Conservation (phyloP, 1,140 invertebrate genomes). For the Magallana gigas region DNA sequence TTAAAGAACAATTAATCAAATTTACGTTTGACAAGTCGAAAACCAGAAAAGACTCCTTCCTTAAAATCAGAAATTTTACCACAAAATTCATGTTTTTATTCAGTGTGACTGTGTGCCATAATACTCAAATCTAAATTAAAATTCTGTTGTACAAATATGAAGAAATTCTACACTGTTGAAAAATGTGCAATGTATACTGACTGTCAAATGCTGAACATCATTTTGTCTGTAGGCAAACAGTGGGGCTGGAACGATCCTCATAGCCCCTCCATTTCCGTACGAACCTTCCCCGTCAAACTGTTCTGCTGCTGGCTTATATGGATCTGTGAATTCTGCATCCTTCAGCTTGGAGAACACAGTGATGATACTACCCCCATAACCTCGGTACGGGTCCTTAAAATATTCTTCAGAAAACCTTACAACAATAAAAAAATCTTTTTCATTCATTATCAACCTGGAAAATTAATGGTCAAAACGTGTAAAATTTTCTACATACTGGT, state of each 20-base stretch:
- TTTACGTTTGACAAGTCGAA: no score
- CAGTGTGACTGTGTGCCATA: no score
- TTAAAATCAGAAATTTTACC: no score
- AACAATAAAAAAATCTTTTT: background rate
- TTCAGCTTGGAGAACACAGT: constrained; percentile 85
- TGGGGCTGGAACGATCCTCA: constrained; percentile 87
- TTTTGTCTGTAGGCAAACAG: constrained; percentile 82
- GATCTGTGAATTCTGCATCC: constrained; percentile 82
- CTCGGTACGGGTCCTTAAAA: constrained; percentile 83
- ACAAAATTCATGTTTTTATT: no score
- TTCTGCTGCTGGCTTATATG: constrained; percentile 84
- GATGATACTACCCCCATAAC: constrained; percentile 84
- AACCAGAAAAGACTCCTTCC: no score
- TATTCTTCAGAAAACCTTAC: constrained; percentile 85
- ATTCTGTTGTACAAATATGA: no score
- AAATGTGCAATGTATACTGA: background rate
- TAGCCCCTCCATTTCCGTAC: constrained; percentile 88
- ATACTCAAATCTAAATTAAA: no score
- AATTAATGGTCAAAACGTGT: no score
- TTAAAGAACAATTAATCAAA: no score
- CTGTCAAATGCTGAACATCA: constrained; percentile 53
- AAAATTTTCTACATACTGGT: no score
- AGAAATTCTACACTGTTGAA: no score
- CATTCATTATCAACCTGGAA: no score
- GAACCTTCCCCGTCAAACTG: constrained; percentile 88